These are phyloP conservation scores for Hylaeus volcanicus DNA, from an alignment of 1,140 invertebrate genomes.

Conservation along the genomic window DNA sequence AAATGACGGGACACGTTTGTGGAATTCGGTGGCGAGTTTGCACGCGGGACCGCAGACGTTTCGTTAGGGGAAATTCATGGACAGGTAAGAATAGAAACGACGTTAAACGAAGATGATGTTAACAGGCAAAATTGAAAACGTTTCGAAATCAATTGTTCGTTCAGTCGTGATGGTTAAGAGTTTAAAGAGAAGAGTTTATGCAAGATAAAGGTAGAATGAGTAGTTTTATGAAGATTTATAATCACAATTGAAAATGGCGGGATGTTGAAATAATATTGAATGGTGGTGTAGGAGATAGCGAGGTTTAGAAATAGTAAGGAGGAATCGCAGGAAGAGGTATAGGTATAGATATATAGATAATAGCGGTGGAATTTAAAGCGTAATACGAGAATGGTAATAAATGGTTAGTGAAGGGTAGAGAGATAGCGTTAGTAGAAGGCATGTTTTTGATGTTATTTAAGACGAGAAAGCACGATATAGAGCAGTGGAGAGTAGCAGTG, in stretches of 20 bases:
- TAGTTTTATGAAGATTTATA: no score
- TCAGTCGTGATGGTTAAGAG: neutral
- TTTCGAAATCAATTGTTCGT: no score
- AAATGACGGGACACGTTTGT: slow-evolving; percentile 43
- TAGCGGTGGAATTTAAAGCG: neutral
- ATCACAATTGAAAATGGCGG: no score
- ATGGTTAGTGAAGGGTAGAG: neutral
- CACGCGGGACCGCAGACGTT: slow-evolving; percentile 48
- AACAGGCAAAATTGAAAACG: no score
- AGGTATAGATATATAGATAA: no score
- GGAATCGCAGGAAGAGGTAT: neutral
- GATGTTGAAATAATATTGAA: no score
- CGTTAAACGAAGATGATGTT: no score
- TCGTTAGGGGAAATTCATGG: slow-evolving; percentile 28
- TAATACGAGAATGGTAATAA: neutral
- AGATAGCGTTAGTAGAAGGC: neutral
- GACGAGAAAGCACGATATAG: neutral
- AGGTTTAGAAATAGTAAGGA: neutral
- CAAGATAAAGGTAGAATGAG: no score
- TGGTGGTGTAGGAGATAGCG: no score
- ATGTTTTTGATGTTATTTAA: neutral
- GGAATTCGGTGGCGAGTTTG: slow-evolving; percentile 57
- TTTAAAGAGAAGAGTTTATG: no score
- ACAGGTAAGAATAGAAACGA: neutral
- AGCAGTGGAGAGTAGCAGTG: neutral